Percentiles rank a stretch among this genome's conserved stretches.
Conservation (phyloP, 2,797 vertebrate genomes). For the Myiothlypis coronata region DNA sequence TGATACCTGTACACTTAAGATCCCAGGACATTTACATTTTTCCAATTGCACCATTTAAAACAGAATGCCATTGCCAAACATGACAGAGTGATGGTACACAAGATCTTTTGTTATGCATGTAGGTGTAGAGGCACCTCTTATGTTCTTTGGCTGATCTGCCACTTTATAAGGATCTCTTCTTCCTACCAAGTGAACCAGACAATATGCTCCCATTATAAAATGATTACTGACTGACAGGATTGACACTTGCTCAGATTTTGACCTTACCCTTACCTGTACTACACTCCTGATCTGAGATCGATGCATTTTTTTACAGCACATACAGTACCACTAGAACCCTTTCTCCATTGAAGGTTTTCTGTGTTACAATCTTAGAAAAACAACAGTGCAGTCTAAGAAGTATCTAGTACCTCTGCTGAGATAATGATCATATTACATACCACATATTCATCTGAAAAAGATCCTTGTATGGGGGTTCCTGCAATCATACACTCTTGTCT, state of each 20-base stretch:
- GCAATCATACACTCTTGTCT: not conserved
- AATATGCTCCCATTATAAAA: not conserved
- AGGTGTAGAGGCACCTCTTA: not conserved
- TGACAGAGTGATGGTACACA: not conserved
- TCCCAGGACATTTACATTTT: not conserved
- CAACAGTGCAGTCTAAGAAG: not conserved
- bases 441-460: not conserved
- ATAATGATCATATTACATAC: not conserved
- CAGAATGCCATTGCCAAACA: not conserved
- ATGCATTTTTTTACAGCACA: not conserved
- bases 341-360: not conserved
- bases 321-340: not conserved
- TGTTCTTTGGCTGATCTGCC: not conserved
- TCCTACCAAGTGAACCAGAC: not conserved
- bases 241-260: not conserved
- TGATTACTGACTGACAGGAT: not conserved
- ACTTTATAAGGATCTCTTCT: not conserved
- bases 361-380: not conserved
- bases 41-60: not conserved
- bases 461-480: not conserved
- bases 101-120: not conserved
- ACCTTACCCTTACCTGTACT: not conserved
- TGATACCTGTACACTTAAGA: not conserved
- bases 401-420: not conserved
- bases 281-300: not conserved